Evolutionary conservation across 2,113 vertebrate genomes (phyloP).

Genomic region (Columbina picui): DNA sequence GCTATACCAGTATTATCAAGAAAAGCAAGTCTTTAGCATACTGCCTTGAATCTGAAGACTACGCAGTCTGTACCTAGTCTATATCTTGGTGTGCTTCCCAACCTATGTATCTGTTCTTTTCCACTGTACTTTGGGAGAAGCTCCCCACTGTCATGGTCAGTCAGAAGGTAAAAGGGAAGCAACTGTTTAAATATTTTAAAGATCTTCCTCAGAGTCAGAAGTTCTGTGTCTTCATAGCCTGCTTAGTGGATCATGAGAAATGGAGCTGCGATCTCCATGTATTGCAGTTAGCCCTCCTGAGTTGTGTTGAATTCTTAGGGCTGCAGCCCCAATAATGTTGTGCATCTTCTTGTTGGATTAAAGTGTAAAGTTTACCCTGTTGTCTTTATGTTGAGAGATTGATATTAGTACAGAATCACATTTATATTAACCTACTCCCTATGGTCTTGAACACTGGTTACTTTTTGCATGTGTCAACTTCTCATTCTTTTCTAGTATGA

Average conservation of each 20-base stretch:
- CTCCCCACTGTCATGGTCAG: neutral
- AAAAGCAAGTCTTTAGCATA: neutral
- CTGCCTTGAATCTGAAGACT: neutral
- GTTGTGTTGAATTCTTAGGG: neutral
- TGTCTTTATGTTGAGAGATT: neutral
- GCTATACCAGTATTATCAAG: neutral
- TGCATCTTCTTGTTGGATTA: neutral
- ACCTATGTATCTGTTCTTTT: neutral
- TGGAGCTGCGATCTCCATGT: neutral
- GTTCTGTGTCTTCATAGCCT: neutral
- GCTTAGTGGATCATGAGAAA: neutral
- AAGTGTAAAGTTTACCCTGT: neutral
- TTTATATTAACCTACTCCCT: neutral
- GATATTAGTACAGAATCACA: neutral
- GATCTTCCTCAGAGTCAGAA: neutral
- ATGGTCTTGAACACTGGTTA: neutral
- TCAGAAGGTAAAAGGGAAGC: neutral
- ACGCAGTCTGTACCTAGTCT: accelerated
- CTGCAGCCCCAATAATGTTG: neutral
- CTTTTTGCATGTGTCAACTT: neutral
- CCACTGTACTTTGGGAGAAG: neutral
- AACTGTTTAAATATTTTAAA: neutral
- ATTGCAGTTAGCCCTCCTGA: neutral
- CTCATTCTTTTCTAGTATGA: neutral
- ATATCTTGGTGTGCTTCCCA: neutral